Evolutionary conservation across 2,113 vertebrate species (phyloP), one percentile per base, ranked within the genome.

Genomic region (Nannobrachium achirus): DNA sequence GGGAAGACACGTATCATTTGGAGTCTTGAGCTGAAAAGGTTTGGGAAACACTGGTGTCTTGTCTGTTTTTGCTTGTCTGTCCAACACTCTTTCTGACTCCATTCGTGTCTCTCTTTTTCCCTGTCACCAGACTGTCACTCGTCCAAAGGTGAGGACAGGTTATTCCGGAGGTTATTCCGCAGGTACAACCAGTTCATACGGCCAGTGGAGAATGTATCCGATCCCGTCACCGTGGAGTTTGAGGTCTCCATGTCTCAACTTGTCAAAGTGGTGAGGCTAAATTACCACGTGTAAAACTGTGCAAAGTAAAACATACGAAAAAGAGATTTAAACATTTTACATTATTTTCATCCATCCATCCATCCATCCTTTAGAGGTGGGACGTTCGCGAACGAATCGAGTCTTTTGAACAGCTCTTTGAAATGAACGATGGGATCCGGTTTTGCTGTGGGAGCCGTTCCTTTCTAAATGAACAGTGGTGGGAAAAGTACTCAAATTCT

Each of bases 221-320:
- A 98, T 69, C 96, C 96, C 0, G 95, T 98, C 59, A 95, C 90
- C 0, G 95, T 98, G 73, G 88, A 95, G 78, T 98, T 98, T 65
- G 95, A 98, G 76, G 84, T 97, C 69, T 95, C 96, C 68, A 98
- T 98, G 79, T 96, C 96, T 2, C 97, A 98, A 69, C 93, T 98
- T 62, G 94, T 96, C 71, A 95, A 97, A 58, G 96, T 98, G 94
- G 97, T 98, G 88, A 94, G 95, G 75, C 38, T 7, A 6, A 13
- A 66, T 10, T 7, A 61, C 7, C 10, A 18, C 6, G 19, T 38
- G 15, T 49, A n/a, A 6, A 14, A 10, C 19, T 10, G 52, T 25
- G 11, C 53, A 56, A 56, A 5, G n/a, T n/a, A 50, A n/a, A 20
- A 49, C 11, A 45, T 7, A 20, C 10, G 45, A 3, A 45, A n/a